A percentile compares a stretch with the other conserved stretches of the same genome.
phyloP scores from a whole-genome alignment of 2,797 vertebrate species.

The Karalla daura region DNA sequence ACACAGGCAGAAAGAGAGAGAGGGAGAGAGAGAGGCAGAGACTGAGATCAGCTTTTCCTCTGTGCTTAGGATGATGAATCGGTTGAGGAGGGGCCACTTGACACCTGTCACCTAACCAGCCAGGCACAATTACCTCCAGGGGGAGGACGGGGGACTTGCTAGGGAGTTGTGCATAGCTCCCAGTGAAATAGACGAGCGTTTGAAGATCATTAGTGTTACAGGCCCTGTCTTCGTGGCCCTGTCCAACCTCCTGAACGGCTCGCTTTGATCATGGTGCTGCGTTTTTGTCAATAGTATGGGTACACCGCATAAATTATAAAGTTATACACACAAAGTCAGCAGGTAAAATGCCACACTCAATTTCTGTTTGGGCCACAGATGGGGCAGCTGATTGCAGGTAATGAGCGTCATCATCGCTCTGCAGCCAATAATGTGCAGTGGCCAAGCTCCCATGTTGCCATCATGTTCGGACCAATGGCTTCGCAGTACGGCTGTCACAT shows the following conservation, averaged over 20 bases:
- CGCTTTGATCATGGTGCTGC: conserved; percentile 82
- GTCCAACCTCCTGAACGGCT: conserved; percentile 82
- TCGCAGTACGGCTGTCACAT: conserved; percentile 20
- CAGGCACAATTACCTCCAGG: conserved; percentile 84
- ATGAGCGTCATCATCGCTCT: conserved; percentile 66
- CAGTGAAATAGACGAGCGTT: conserved; percentile 82
- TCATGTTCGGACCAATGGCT: conserved; percentile 46
- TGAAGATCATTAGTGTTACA: conserved; percentile 89
- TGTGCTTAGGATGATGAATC: conserved; percentile 81
- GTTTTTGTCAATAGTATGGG: conserved; percentile 84
- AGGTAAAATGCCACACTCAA: conserved; percentile 79
- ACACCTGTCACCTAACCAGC: conserved; percentile 86
- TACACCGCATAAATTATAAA: conserved; percentile 85
- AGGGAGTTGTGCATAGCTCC: conserved; percentile 80
- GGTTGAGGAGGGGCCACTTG: conserved; percentile 81
- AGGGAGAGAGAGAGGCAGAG: conserved; percentile 39
- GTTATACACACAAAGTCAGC: conserved; percentile 85
- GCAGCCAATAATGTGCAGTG: conserved; percentile 49
- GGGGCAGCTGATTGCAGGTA: conserved; percentile 70
- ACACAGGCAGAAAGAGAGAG: conserved; percentile 27
- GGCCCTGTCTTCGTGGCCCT: conserved; percentile 85
- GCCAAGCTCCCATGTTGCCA: conserved; percentile 49
- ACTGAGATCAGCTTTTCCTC: conserved; percentile 69
- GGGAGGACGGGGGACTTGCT: conserved; percentile 80
- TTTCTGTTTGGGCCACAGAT: conserved; percentile 61